phyloP scores from a whole-genome alignment of 1,140 invertebrate genomes.

The Apis florea region DNA sequence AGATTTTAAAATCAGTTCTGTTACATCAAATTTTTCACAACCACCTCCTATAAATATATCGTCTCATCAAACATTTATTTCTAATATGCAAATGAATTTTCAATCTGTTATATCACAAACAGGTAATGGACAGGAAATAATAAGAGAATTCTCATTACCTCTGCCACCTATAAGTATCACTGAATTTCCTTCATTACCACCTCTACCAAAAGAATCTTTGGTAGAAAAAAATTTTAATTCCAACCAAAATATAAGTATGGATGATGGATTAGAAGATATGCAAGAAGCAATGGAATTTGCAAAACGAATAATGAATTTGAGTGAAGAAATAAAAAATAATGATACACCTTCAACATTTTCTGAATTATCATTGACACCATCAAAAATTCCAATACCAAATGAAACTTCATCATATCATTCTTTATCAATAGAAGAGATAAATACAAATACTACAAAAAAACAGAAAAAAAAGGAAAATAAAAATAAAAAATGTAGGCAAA shows the following conservation, averaged over 20 bases:
- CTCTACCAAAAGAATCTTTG: conserved; percentile 21
- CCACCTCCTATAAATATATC: conserved; percentile 27
- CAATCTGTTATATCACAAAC: conserved; percentile 34
- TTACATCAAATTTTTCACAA: conserved; percentile 20
- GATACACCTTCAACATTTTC: background rate
- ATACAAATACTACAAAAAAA: background rate
- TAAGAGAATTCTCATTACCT: conserved; percentile 27
- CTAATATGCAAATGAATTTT: conserved; percentile 50
- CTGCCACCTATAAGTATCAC: background rate
- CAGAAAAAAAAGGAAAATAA: conserved; percentile 14
- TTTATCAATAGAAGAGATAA: background rate
- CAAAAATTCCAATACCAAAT: conserved; percentile 22
- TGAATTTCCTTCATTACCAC: conserved; percentile 31
- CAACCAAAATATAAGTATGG: conserved; percentile 43
- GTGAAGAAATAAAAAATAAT: conserved; percentile 32
- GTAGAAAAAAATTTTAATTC: background rate
- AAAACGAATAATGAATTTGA: conserved; percentile 72
- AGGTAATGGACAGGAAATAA: background rate
- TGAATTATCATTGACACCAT: background rate
- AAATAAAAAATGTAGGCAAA: conserved; percentile 27
- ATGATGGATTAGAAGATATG: conserved; percentile 74
- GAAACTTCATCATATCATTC: background rate
- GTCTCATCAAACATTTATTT: conserved; percentile 33
- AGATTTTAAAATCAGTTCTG: background rate
- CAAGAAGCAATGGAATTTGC: conserved; percentile 77